Percentiles rank a stretch among this genome's conserved stretches.
Conservation (phyloP, 2,113 vertebrate species). For the Dicentrarchus labrax region DNA sequence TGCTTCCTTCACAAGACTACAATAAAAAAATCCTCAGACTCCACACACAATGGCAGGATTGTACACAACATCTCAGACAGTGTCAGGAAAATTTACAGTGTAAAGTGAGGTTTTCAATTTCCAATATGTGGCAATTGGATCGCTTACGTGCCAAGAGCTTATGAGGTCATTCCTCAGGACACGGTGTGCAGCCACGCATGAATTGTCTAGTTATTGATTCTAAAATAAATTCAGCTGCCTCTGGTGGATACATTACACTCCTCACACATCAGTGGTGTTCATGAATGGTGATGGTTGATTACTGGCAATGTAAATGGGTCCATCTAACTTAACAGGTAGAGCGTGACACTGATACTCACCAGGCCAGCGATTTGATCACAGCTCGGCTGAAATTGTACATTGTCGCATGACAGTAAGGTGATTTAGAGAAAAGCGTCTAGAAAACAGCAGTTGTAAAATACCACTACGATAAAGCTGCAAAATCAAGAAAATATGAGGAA, state of each 20-base stretch:
- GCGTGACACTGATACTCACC: slow-evolving; percentile 40
- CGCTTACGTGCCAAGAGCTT: slow-evolving; percentile 68
- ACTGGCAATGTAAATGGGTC: slow-evolving; percentile 60
- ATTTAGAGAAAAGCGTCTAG: slow-evolving; percentile 31
- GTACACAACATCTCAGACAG: slow-evolving; percentile 51
- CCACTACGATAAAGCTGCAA: not conserved
- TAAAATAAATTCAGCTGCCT: slow-evolving; percentile 74
- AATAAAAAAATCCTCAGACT: slow-evolving; percentile 65
- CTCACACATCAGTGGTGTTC: slow-evolving; percentile 64
- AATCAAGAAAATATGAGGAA: slow-evolving; percentile 30
- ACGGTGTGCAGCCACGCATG: slow-evolving; percentile 61
- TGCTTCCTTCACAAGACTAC: slow-evolving; percentile 45
- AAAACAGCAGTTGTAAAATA: slow-evolving; percentile 27
- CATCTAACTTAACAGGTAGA: slow-evolving; percentile 40
- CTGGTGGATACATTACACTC: slow-evolving; percentile 68
- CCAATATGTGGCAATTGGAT: slow-evolving; percentile 73
- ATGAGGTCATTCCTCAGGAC: slow-evolving; percentile 75
- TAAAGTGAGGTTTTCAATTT: slow-evolving; percentile 78
- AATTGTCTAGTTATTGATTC: slow-evolving; percentile 76
- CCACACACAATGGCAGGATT: slow-evolving; percentile 43
- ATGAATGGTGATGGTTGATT: slow-evolving; percentile 65
- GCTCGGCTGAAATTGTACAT: slow-evolving; percentile 18
- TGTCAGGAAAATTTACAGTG: slow-evolving; percentile 66
- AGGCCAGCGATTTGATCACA: slow-evolving; percentile 35
- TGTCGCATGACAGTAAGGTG: not conserved